Evolutionary conservation across 64 coral and sea anemone species (phyloP).

Genomic region (Stichodactyla mertensii): DNA sequence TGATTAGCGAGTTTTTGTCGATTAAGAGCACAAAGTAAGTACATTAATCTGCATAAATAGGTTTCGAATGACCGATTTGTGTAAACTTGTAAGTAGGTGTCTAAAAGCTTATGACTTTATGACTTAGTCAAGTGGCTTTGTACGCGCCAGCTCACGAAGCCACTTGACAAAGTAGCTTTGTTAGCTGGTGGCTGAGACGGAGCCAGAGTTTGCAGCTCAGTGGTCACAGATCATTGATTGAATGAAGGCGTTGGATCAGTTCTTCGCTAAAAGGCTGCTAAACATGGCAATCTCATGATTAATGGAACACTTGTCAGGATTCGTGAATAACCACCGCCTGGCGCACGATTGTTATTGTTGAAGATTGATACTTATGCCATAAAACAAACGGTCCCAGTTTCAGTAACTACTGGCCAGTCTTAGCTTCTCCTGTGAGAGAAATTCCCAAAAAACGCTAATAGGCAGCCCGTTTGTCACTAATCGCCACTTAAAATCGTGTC

Average conservation of each 20-base stretch:
- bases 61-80: conserved; percentile 1
- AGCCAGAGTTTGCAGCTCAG: too few species aligned
- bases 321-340: too few species aligned
- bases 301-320: too few species aligned
- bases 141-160: background rate
- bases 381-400: background rate
- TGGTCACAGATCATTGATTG: too few species aligned
- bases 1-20: background rate
- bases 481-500: background rate
- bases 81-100: conserved; percentile 6
- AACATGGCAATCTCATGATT: too few species aligned
- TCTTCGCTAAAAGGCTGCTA: too few species aligned
- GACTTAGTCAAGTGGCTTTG: background rate
- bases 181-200: too few species aligned
- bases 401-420: background rate
- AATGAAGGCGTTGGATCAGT: too few species aligned
- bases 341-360: too few species aligned
- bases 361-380: background rate
- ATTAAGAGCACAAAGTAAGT: background rate
- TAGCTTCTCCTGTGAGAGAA: background rate
- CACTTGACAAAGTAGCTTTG: background rate
- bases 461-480: background rate
- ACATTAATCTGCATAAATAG: background rate
- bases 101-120: conserved; percentile 7
- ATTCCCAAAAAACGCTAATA: background rate